These are phyloP conservation scores for Ectropis grisescens DNA, from an alignment of 1,140 invertebrate species.

Conservation along the genomic window DNA sequence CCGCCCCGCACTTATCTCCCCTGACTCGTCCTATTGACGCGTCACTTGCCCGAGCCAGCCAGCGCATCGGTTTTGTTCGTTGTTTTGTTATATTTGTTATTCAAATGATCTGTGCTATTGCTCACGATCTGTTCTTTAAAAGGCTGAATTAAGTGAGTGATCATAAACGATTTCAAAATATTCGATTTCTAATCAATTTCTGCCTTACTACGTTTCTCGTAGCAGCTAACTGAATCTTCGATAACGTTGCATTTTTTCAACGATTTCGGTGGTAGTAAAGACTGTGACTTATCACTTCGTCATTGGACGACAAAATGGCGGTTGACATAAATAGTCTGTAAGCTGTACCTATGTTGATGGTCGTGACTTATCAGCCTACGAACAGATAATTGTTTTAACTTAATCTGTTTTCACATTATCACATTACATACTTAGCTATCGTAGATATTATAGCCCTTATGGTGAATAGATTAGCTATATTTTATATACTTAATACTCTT, in stretches of 20 bases:
- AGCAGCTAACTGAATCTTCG: neutral
- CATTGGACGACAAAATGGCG: conserved; percentile 60
- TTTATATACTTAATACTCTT: too few species aligned
- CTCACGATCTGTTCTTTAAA: conserved; percentile 29
- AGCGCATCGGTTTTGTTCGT: conserved; percentile 49
- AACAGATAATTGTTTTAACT: conserved; percentile 25
- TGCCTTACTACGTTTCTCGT: neutral
- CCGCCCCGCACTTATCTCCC: conserved; percentile 27
- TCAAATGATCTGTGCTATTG: conserved; percentile 43
- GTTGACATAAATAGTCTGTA: conserved; percentile 51
- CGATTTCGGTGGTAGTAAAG: too few species aligned
- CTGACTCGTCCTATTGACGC: conserved; percentile 44
- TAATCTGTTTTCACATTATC: too few species aligned
- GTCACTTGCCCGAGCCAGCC: conserved; percentile 50
- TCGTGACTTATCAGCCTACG: conserved; percentile 48
- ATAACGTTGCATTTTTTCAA: neutral
- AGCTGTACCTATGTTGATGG: conserved; percentile 43
- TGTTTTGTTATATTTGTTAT: conserved; percentile 52
- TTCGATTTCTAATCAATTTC: too few species aligned
- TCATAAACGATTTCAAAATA: too few species aligned
- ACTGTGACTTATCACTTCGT: conserved; percentile 39
- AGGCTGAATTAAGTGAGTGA: conserved; percentile 33
- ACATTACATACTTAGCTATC: too few species aligned
- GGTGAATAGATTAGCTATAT: too few species aligned
- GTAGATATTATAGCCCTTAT: too few species aligned